Conservation (phyloP, 2,888 invertebrate genomes). For the Ganaspis brasiliensis region DNA sequence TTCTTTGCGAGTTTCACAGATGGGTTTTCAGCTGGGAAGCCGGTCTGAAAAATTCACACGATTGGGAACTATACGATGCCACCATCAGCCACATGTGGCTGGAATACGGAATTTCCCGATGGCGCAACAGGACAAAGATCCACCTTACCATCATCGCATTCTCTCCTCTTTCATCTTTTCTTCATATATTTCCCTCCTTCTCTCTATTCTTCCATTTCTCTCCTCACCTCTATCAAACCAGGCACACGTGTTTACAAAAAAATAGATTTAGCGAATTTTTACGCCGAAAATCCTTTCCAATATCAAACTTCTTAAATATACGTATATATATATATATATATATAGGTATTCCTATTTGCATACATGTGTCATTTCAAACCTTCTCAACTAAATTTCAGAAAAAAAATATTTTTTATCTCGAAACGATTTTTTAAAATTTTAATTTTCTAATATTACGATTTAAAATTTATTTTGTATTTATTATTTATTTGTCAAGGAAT, state of each 20-base stretch:
- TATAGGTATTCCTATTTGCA: no score
- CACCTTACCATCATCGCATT: slow-evolving; percentile 69
- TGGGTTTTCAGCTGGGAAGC: not conserved
- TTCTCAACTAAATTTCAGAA: no score
- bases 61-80: not conserved
- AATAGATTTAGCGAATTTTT: slow-evolving; percentile 1
- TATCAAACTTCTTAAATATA: no score
- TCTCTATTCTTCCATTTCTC: not conserved
- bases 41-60: slow-evolving; percentile 37
- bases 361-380: no score
- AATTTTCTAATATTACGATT: no score
- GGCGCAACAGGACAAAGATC: slow-evolving; percentile 71
- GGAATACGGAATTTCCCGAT: slow-evolving; percentile 60
- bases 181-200: slow-evolving; percentile 17
- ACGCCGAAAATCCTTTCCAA: no score
- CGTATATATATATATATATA: no score
- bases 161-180: slow-evolving; percentile 54
- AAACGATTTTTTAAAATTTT: no score
- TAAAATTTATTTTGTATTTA: no score
- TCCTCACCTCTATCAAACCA: not conserved
- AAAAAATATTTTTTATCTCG: no score
- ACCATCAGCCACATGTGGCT: slow-evolving; percentile 34
- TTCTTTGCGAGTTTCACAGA: slow-evolving; percentile 6
- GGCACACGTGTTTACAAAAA: not conserved
- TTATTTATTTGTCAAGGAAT: no score